Base-by-base conservation (phyloP, 1,140 invertebrate genomes). In the Heliconius eleuchia region DNA sequence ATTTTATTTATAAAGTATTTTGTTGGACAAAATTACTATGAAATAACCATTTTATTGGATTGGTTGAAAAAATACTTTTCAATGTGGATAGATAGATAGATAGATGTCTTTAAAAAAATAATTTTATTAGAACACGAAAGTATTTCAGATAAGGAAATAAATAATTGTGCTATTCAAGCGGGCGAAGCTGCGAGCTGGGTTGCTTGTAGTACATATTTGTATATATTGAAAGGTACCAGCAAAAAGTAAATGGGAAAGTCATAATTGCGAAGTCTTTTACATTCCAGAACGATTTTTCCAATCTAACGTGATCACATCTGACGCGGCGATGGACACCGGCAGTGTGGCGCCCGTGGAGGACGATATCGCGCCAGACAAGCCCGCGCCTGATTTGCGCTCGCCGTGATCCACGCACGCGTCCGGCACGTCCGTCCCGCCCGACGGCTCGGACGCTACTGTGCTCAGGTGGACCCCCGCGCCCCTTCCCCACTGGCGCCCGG, bases 201-300 rank as follows among this genome's bases (percentile, higher is more conserved):
- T 16, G 13, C 16, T 46, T 16, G 13, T 46, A 16, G 13, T 46
- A n/a, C 3, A 23, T n/a, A 60, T 27, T 27, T 60, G 23, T 60
- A 60, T 13, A 23, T 60, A 66, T 66, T 27, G 60, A 66, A 66
- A 66, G 11, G 27, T 4, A 66, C 60, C 60, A 66, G 27, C 23
- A 66, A 66, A 66, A 66, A 66, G 27, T 66, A 66, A 66, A 76
- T 73, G 74, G 79, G 55, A 80, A 71, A 77, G 77, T 81, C 80
- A 81, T 81, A 81, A 77, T 81, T 84, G 85, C 74, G 80, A 83
- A 81, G 82, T 83, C 71, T 83, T 83, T 82, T 83, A 83, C 82
- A 83, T 83, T 80, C 84, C 86, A 95, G 94, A 95, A 83, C 93
- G 94, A 18, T 95, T 95, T 88, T 95, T 95, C 87, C 94, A 94